Evolutionary conservation across 2,113 vertebrate species (phyloP), one percentile per base, ranked within the genome.

Genomic region (human (Homo sapiens)): DNA sequence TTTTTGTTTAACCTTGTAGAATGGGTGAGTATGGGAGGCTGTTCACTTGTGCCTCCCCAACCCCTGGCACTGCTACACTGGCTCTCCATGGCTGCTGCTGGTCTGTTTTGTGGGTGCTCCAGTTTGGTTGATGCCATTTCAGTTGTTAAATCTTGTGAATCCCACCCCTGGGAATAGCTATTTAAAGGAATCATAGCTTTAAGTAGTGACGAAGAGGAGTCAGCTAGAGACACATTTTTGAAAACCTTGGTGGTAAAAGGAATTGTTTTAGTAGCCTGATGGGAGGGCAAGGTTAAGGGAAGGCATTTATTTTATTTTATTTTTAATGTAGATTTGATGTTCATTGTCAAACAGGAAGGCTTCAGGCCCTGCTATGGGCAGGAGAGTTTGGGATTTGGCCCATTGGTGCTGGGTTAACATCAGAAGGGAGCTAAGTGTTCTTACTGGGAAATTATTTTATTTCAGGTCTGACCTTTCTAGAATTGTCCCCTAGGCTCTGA

Each of bases 401-500:
- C 72, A 22, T 20, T 50, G 32, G 13, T 35, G 8, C 40, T 89
- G 38, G 35, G 92, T 83, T 81, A n/a, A 55, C n/a, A 43, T 17
- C 57, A 13, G 59, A 94, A 76, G 57, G 50, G 50, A 93, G 20
- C 12, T 75, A 83, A 40, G 25, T 59, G 10, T 89, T 90, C 50
- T 13, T 57, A 6, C 12, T 20, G 64, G 81, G n/a, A 90, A 80
- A 78, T 72, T 13, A 32, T 61, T 94, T 66, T 20, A 50, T 27
- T 85, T 59, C 5, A 84, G 50, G 25, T 40, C 45, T 76, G 85
- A 81, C 32, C 9, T 97, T 95, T 96, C 35, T 85, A n/a, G 66
- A 76, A 78, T 50, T 75, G 72, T 92, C 50, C 81, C 81, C 38
- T 38, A 66, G 73, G 73, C 38, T 73, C 50, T 59, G n/a, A 72